Percentiles rank a stretch among this genome's conserved stretches.
Evolutionary conservation across 2,888 invertebrate species (phyloP).

Genomic region (Drosophila pegasa): DNA sequence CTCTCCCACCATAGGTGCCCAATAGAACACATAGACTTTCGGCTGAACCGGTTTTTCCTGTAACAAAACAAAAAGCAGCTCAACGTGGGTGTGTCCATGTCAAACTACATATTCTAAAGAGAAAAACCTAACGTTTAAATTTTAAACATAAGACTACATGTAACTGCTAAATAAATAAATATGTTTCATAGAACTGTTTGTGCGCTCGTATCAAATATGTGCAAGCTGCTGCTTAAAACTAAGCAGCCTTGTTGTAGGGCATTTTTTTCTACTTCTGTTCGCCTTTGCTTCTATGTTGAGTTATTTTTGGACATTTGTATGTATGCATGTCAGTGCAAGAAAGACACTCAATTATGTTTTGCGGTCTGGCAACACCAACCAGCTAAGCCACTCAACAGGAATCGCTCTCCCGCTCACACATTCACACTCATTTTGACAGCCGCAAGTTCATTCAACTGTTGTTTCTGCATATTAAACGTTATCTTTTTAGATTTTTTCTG

Average conservation of each 20-base stretch:
- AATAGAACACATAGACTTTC: slow-evolving; percentile 5
- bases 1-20: slow-evolving; percentile 36
- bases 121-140: slow-evolving; percentile 19
- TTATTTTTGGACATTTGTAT: slow-evolving; percentile 58
- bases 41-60: slow-evolving; percentile 52
- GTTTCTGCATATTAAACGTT: slow-evolving; percentile 19
- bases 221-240: slow-evolving; percentile 5
- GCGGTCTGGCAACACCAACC: slow-evolving; percentile 44
- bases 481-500: slow-evolving; percentile 7
- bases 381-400: slow-evolving; percentile 28
- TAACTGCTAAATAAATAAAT: slow-evolving; percentile 59
- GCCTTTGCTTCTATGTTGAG: slow-evolving; percentile 20
- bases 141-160: slow-evolving; percentile 57
- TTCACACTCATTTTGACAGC: slow-evolving; percentile 18
- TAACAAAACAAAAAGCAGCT: slow-evolving; percentile 24
- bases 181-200: slow-evolving; percentile 51
- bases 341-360: slow-evolving; percentile 26
- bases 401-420: background rate
- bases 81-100: slow-evolving; percentile 47
- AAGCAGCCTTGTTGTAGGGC: slow-evolving; percentile 10
- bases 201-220: no score
- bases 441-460: slow-evolving; percentile 55
- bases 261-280: slow-evolving; percentile 5
- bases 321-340: slow-evolving; percentile 21
- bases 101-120: slow-evolving; percentile 15